Base-by-base conservation (phyloP, 1,140 invertebrate species). In the Eumaeus atala region DNA sequence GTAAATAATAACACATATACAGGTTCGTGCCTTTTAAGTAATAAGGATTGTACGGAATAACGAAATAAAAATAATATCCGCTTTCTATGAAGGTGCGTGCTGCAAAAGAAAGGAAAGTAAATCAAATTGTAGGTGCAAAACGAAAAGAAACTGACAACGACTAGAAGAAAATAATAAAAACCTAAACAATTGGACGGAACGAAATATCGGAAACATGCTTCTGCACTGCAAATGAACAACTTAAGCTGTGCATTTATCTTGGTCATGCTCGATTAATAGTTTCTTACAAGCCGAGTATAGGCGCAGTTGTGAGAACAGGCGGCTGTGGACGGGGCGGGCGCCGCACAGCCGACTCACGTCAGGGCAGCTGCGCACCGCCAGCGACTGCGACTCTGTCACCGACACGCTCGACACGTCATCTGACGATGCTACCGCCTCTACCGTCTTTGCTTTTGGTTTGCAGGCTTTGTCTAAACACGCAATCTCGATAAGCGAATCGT, bases 291-390 rank as follows among this genome's bases (percentile, higher is more conserved):
- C 53, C 56, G 63, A 28, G 28, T 40, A 9, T 42, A 55, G 48
- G 10, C 28, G 55, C 17, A 40, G 51, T 40, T 42, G 40, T 10
- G 38, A 28, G 18, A 53, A 53, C 37, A 53, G 34, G 34, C 47
- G 44, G 44, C 54, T 55, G 33, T 55, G 95, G 93, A 75, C 93
- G 89, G 75, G 93, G 90, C 69, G 93, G 66, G 64, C 63, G 35
- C 54, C 51, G 54, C 21, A 38, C 12, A 47, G 55, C 55, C 52
- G 54, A 59, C 61, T 67, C 28, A 85, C 54, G 58, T 84, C 72
- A 21, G 80, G 80, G 54, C 83, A 84, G 59, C 83, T 84, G 53
- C 70, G 70, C 58, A 64, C 68, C 14, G 11, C 11, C 49, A 28
- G 38, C 36, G 47, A 53, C 28, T 53, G 33, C 18, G 18, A n/a